Conservation (phyloP, 1,140 invertebrate genomes). For the Drosophila lowei region DNA sequence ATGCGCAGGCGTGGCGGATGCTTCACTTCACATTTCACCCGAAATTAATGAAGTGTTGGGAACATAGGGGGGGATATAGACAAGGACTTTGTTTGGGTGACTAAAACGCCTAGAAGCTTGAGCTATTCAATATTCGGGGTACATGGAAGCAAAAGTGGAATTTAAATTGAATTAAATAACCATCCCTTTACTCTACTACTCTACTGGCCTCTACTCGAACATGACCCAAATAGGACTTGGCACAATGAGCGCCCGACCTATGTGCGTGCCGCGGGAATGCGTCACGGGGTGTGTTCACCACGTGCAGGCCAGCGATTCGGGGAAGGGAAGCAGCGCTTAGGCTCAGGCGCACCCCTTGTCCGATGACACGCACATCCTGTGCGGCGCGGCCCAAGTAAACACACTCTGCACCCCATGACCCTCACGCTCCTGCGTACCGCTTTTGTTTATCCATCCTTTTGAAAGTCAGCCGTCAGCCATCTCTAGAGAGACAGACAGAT, state of each 20-base stretch:
- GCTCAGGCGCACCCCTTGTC: conserved; percentile 7
- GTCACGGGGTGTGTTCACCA: conserved; percentile 31
- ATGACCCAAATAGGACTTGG: no score
- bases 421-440: conserved; percentile 5
- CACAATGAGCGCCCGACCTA: no score
- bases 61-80: no score
- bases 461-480: neutral
- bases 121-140: no score
- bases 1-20: neutral
- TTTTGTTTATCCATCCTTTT: conserved; percentile 10
- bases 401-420: conserved; percentile 7
- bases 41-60: conserved; percentile 13
- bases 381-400: conserved; percentile 16
- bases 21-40: neutral
- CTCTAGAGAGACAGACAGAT: neutral
- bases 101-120: no score
- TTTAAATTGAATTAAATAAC: no score
- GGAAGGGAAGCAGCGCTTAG: neutral
- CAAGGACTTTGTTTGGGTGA: no score
- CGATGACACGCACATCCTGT: conserved; percentile 38
- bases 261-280: conserved; percentile 8
- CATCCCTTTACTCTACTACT: no score
- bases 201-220: no score
- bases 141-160: no score
- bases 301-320: conserved; percentile 18